A percentile compares a stretch with the other conserved stretches of the same genome.
These are phyloP conservation scores for Aleiodes sp. DNA, from an alignment of 1,140 invertebrate genomes.

Conservation along the genomic window DNA sequence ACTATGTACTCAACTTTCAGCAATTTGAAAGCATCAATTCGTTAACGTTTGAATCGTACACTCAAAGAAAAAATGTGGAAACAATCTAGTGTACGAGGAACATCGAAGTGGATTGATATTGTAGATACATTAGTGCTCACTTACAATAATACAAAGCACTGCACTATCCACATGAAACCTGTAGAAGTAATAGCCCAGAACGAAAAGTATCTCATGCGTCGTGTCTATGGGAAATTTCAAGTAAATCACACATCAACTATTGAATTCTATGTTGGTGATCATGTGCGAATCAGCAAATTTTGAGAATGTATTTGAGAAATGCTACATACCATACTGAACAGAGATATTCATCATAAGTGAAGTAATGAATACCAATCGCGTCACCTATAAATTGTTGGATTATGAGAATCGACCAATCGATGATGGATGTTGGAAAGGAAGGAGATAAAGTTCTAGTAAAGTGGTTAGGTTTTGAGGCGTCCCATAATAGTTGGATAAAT, in stretches of 20 bases:
- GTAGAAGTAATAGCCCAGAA: conserved; percentile 35
- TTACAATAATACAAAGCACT: conserved; percentile 54
- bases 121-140: background rate
- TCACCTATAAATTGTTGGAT: conserved; percentile 50
- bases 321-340: background rate
- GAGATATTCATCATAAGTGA: conserved; percentile 53
- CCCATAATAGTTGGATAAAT: no score
- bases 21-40: conserved; percentile 55
- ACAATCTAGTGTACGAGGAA: conserved; percentile 50
- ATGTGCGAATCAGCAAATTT: no score
- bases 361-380: conserved; percentile 47
- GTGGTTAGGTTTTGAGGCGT: no score
- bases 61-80: conserved; percentile 58
- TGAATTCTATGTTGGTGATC: no score
- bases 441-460: no score
- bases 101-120: conserved; percentile 46
- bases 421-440: conserved; percentile 52
- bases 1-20: conserved; percentile 53
- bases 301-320: no score
- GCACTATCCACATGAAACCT: conserved; percentile 50
- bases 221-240: background rate
- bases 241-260: background rate
- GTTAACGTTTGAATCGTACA: conserved; percentile 60
- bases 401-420: conserved; percentile 39
- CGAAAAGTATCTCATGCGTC: conserved; percentile 18